Evolutionary conservation across 2,888 invertebrate species (phyloP), one percentile per base, ranked within the genome.

Genomic region (Meghimatium bilineatum): DNA sequence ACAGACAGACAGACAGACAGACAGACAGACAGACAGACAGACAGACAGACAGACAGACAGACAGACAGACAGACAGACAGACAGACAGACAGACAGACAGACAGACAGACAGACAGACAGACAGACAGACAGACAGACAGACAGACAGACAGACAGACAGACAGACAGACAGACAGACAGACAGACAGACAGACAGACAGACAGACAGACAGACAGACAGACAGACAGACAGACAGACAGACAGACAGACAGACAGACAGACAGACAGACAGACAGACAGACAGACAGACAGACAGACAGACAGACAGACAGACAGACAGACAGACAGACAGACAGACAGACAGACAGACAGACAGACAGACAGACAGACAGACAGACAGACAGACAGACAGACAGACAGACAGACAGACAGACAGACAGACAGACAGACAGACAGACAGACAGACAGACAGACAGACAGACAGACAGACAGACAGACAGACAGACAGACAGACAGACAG

Each of bases 361-460:
- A 10, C 20, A 14, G 1, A 5, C 20, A 52, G 49, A 26, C 10
- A 34, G 14, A 29, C 26, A 44, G 38, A n/a, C 12, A 79, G n/a
- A 36, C 10, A 63, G 36, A 20, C 17, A 67, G n/a, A 67, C 2
- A 38, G 26, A 66, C 10, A 60, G 67, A 38, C 2, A 20, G 44
- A 38, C 14, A 36, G 26, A 49, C 17, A 34, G 56, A 56, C 2
- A n/a, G 32, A 56, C 3, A 29, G 26, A 32, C 2, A 29, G 56
- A 56, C 8, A 60, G 56, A 56, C 10, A 77, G 60, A 56, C 5
- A 77, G 60, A 29, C 1, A 77, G 34, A 32, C 8, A 77, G n/a
- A 29, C 2, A 79, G 44, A n/a, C 14, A 34, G 80, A 72, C 23
- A 69, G 56, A 26, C 71, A 29, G 67, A 79, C 20, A 38, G n/a